phyloP scores from a whole-genome alignment of 2,888 invertebrate genomes.

The Eumerus sabulonum region DNA sequence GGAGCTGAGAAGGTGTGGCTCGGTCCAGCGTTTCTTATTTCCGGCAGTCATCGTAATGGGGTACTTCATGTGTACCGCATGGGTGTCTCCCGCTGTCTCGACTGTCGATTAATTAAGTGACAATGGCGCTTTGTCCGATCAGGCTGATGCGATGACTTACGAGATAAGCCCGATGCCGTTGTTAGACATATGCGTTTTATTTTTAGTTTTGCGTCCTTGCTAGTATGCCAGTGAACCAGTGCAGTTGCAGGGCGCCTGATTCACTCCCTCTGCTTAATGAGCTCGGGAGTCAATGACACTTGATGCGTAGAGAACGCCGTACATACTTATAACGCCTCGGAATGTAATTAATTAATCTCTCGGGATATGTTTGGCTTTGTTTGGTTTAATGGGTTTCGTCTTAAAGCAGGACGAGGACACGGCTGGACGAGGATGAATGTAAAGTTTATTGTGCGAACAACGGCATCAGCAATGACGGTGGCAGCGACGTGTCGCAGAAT shows the following conservation, averaged over 20 bases:
- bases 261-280: not conserved
- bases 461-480: no score
- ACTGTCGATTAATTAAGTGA: conserved; percentile 45
- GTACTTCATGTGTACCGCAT: not conserved
- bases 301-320: conserved; percentile 31
- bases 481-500: conserved; percentile 26
- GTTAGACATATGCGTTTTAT: conserved; percentile 48
- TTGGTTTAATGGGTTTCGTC: conserved; percentile 7
- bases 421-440: conserved; percentile 4
- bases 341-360: conserved; percentile 58
- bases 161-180: conserved; percentile 28
- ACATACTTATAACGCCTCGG: conserved; percentile 44
- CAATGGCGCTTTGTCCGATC: conserved; percentile 42
- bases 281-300: conserved; percentile 49
- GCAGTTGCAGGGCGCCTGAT: not conserved
- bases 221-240: not conserved
- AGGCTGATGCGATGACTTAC: conserved; percentile 42
- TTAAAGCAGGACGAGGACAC: conserved; percentile 10
- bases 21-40: conserved; percentile 31
- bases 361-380: conserved; percentile 30
- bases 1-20: conserved; percentile 40
- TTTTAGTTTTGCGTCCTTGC: conserved; percentile 41
- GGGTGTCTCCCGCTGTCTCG: conserved; percentile 15
- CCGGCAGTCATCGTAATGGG: conserved; percentile 38
- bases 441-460: no score